Percentiles rank a stretch among this genome's conserved stretches.
Conservation (phyloP, 2,888 invertebrate genomes). For the Shargacucullia verbasci region DNA sequence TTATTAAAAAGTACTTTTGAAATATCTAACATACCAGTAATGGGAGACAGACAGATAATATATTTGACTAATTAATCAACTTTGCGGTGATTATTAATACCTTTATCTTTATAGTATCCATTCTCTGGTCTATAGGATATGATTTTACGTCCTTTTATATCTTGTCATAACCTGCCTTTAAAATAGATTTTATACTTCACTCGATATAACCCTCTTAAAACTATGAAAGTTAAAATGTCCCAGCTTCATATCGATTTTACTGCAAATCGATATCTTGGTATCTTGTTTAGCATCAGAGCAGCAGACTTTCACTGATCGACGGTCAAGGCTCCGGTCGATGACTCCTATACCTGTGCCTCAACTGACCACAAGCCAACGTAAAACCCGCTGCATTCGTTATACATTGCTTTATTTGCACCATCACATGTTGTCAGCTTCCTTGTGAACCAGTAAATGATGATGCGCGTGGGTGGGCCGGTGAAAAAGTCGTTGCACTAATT, state of each 20-base stretch:
- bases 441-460: slow-evolving; percentile 29
- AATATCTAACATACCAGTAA: too few relatives aligned
- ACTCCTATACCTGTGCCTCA: slow-evolving; percentile 42
- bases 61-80: too few relatives aligned
- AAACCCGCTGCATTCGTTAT: slow-evolving; percentile 7
- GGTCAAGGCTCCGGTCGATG: slow-evolving; percentile 78
- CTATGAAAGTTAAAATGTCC: slow-evolving; percentile 7
- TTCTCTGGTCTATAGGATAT: too few relatives aligned
- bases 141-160: too few relatives aligned
- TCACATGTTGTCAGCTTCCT: slow-evolving; percentile 1
- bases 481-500: slow-evolving; percentile 6
- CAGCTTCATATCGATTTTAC: slow-evolving; percentile 28
- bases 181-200: too few relatives aligned
- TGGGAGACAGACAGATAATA: too few relatives aligned
- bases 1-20: too few relatives aligned
- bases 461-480: slow-evolving; percentile 5
- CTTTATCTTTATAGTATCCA: too few relatives aligned
- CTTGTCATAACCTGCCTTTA: too few relatives aligned
- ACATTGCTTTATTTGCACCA: slow-evolving; percentile 47
- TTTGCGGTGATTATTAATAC: too few relatives aligned
- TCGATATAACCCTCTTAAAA: slow-evolving; percentile 7
- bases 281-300: slow-evolving; percentile 46
- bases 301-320: slow-evolving; percentile 72
- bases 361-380: neutral
- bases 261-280: slow-evolving; percentile 39